Base-by-base conservation (phyloP, 2,888 invertebrate genomes). In the Cephus rjabovi region DNA sequence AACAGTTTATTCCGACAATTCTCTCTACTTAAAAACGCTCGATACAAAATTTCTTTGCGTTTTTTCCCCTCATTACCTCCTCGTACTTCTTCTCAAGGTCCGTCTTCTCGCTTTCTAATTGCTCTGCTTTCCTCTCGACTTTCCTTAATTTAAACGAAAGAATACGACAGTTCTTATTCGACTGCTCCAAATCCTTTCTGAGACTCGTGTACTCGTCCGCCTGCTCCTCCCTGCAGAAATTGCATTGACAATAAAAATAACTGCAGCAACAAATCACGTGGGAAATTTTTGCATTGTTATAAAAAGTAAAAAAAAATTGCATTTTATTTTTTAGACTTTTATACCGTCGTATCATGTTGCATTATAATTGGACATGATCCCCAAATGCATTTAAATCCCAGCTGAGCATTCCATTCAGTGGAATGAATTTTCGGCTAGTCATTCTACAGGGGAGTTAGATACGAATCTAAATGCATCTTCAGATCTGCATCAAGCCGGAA, bases 121-220 rank as follows among this genome's bases (percentile, higher is more conserved):
- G 96, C 77, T 97, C 97, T 76, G 95, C 94, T 91, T 95, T 95
- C 80, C 99, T 94, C 92, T 99, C 99, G 76, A 97, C 95, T 93
- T 99, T 99, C 88, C 99, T 95, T 84, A 99, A 93, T 92, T 99
- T 99, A 92, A 99, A 99, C 84, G 99, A 99, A 83, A 99, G 94
- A 86, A 99, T 98, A 86, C 99, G 94, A 92, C 99, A 99, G 92
- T 99, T 99, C 92, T 99, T 99, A 75, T 98, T 98, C 4, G 98
- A 97, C 89, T 98, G 97, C 89, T 99, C 99, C 84, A 99, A 93
- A 91, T 99, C 99, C 89, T 98, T 96, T 92, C 98, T 97, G 75
- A 99, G 92, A 77, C 97, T 97, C 3, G 97, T 95, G 90, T 99
- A 99, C 90, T 99, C 99, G 88, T 98, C 98, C 11, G 97, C 98